Conservation (phyloP, 1,140 invertebrate species). For the Andricus grossulariae region DNA sequence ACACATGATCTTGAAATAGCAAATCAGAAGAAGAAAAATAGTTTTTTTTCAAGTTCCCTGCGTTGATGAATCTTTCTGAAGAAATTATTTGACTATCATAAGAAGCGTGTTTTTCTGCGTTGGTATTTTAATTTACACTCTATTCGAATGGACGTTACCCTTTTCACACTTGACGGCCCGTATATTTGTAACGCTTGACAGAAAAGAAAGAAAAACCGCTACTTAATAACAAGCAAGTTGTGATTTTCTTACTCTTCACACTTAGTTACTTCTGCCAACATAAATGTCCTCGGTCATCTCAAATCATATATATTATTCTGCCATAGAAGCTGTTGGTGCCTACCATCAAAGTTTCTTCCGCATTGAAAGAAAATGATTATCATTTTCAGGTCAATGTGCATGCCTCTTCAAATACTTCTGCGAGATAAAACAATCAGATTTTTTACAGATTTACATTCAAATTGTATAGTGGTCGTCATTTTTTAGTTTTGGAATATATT, state of each 20-base stretch:
- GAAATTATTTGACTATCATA: neutral
- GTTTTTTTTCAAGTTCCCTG: too few relatives aligned
- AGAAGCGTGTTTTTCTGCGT: neutral
- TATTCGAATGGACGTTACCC: neutral
- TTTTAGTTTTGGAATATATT: too few relatives aligned
- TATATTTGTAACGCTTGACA: constrained; percentile 8
- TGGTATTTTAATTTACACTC: neutral
- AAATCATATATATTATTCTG: neutral
- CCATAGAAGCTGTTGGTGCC: neutral
- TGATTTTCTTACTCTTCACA: neutral
- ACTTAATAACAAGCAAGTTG: neutral
- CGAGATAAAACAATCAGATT: too few relatives aligned
- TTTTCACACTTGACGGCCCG: neutral
- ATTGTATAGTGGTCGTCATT: too few relatives aligned
- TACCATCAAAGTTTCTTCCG: too few relatives aligned
- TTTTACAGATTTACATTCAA: too few relatives aligned
- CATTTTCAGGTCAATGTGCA: too few relatives aligned
- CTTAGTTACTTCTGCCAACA: neutral
- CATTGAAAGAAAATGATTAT: too few relatives aligned
- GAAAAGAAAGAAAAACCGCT: neutral
- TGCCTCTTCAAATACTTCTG: too few relatives aligned
- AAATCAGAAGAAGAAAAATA: neutral
- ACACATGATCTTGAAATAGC: neutral
- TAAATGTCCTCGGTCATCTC: constrained; percentile 4
- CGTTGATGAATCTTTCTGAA: neutral